phyloP scores from a whole-genome alignment of 2,888 invertebrate species.

The Drosophila algonquin region DNA sequence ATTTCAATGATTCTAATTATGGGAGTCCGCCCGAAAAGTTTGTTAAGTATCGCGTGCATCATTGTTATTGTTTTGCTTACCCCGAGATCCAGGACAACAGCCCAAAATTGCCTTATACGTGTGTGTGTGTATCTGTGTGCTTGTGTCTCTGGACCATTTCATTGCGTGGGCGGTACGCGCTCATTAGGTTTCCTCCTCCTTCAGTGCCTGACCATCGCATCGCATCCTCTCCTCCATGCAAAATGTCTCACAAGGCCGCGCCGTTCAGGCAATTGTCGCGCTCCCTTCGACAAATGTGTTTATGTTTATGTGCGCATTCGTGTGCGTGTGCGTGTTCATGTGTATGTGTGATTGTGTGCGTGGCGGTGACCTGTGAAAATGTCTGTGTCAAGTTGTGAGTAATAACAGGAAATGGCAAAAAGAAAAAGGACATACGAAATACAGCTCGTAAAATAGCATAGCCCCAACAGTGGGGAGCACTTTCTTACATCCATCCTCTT shows the following conservation, averaged over 20 bases:
- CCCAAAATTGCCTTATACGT: slow-evolving; percentile 52
- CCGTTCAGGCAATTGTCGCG: slow-evolving; percentile 58
- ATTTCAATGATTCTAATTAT: slow-evolving; percentile 78
- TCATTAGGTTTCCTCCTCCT: slow-evolving; percentile 63
- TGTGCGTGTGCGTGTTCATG: slow-evolving; percentile 7
- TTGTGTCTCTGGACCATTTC: slow-evolving; percentile 44
- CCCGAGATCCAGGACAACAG: slow-evolving; percentile 18
- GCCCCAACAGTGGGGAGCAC: background rate
- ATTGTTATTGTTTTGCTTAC: slow-evolving; percentile 68
- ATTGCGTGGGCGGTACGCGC: slow-evolving; percentile 67
- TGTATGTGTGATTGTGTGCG: slow-evolving; percentile 23
- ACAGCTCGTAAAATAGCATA: slow-evolving; percentile 60
- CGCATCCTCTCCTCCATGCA: slow-evolving; percentile 39
- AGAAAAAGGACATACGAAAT: slow-evolving; percentile 43
- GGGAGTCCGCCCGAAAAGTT: slow-evolving; percentile 63
- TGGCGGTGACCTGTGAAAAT: slow-evolving; percentile 62
- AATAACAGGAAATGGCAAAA: slow-evolving; percentile 69
- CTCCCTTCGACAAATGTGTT: slow-evolving; percentile 1
- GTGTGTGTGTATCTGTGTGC: slow-evolving; percentile 26
- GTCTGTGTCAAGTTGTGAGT: slow-evolving; percentile 76
- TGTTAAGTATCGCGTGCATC: slow-evolving; percentile 76
- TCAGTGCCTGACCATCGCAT: slow-evolving; percentile 26
- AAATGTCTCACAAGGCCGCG: slow-evolving; percentile 69
- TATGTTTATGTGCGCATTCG: background rate
- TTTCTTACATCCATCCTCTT: too few species aligned